Base-by-base conservation (phyloP, 2,888 invertebrate genomes). In the Nemapogon koenigi region DNA sequence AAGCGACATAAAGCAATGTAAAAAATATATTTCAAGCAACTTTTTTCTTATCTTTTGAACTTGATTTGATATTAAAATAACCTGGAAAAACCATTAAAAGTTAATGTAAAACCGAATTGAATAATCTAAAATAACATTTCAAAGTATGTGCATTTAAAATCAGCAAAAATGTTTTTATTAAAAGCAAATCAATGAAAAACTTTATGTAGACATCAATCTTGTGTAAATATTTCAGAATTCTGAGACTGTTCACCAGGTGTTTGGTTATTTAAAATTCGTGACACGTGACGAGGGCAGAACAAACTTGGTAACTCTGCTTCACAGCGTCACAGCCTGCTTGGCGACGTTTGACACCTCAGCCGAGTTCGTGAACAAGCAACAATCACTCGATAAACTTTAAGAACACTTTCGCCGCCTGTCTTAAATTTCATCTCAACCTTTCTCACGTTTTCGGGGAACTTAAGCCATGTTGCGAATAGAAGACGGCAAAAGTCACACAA, bases 241-340 rank as follows among this genome's bases (percentile, higher is more conserved):
- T 22, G 22, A 22, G 22, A 19, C 35, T 16, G 17, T 65, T 65
- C 66, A 62, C 59, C 64, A 66, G 66, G 57, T 51, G 52, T 55
- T 11, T 4, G 28, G 4, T 66, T 67, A 59, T 55, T 72, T 68
- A 68, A 71, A 65, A 70, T 71, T 67, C 68, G 27, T 37, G 27
- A 36, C 26, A 36, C 13, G 37, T 16, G 35, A 25, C 28, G 37
- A 37, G 25, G 25, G 35, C 35, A 4, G 4, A 30, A 30, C 31
- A 30, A 30, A 30, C 15, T 30, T 30, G 13, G 14, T 10, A 16
- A 30, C 15, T 6, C 15, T 7, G n/a, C 28, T n/a, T 4, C 6
- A 27, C n/a, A n/a, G n/a, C n/a, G 13, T 16, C 13, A 16, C 31
- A 14, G 31, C 31, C 28, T 15, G 31, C 13, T 16, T 16, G 14